Conservation (phyloP, 2,113 vertebrate species). For the Turnix velox region DNA sequence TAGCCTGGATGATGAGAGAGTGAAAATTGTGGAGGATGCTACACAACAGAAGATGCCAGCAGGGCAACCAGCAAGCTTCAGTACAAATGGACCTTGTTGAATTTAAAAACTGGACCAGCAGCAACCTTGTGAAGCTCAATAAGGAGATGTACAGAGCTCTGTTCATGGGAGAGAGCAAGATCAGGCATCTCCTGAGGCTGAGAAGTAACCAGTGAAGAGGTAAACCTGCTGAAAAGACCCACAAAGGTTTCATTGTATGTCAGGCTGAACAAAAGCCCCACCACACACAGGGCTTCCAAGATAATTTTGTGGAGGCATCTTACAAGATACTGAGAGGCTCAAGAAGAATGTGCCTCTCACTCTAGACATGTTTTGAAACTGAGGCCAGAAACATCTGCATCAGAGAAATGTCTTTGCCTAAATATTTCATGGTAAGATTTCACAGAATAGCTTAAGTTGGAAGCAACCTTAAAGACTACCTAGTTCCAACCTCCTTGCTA, state of each 20-base stretch:
- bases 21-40: neutral
- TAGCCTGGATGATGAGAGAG: neutral
- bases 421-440: neutral
- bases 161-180: neutral
- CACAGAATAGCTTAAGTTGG: neutral
- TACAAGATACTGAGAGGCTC: neutral
- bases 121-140: neutral
- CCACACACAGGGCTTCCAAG: neutral
- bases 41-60: neutral
- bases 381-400: neutral
- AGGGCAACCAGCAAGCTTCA: neutral
- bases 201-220: neutral
- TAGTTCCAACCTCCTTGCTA: neutral
- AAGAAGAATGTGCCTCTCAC: neutral
- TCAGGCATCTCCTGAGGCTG: neutral
- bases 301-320: neutral
- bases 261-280: fast-evolving
- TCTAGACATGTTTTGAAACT: neutral
- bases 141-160: neutral
- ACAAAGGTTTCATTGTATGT: neutral
- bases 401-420: neutral
- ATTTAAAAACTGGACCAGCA: neutral
- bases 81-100: neutral
- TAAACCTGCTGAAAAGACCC: neutral
- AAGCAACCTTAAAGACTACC: neutral